Evolutionary conservation across 2,888 invertebrate species (phyloP), one percentile per base, ranked within the genome.

Genomic region (Celastrina argiolus): DNA sequence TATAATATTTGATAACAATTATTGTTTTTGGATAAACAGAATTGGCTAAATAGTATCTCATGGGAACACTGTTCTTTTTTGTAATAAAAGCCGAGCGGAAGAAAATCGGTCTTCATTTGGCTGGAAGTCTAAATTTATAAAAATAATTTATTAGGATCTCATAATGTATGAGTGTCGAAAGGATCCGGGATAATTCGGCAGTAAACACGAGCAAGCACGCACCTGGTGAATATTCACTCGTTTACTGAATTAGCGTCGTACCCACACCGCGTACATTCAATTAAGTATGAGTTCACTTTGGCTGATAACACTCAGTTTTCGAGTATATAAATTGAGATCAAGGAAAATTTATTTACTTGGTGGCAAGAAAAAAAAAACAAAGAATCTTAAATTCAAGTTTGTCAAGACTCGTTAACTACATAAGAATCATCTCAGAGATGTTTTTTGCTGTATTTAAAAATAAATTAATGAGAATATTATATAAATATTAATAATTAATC

Each of bases 201-300:
- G 56, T 58, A 41, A 65, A 41, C 65, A 41, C 39, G 65, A 18
- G 34, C 64, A 51, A 22, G 36, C 64, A 64, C 58, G 41, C 31
- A 28, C 22, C 56, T 41, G 28, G 16, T 65, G 56, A 65, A 58
- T 65, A 65, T 65, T 65, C 65, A 65, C 36, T 39, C 26, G 65
- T 56, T 34, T 51, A 51, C 51, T 26, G 22, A 51, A 51, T 51
- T 51, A 51, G 10, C 14, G 51, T 8, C 36, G 12, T 10, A 51
- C 51, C 51, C 22, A 12, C 51, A 51, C 51, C 51, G 51, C 51
- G 22, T 51, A 51, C 51, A 51, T 51, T 51, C 12, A 26, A 51
- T 26, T 51, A 51, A 51, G 51, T 51, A 12, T 26, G 16, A 45
- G 18, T 12, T 26, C 51, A 51, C 12, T 51, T n/a, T 51, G 22